A percentile compares a stretch with the other conserved stretches of the same genome.
Conservation (phyloP, 1,140 invertebrate species). For the Hestina assimilis region DNA sequence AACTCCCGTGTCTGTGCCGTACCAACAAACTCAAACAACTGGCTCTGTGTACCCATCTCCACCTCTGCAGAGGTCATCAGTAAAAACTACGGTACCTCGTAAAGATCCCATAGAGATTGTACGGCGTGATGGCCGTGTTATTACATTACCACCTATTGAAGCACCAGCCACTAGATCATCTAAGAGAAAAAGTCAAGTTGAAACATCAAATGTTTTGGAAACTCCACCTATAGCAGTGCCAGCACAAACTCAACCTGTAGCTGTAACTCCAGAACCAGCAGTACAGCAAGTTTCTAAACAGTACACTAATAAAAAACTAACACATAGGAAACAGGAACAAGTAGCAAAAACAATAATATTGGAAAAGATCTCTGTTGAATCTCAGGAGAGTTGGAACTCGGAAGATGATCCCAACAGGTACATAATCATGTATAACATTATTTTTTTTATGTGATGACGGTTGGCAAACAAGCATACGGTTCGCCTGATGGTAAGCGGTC, state of each 20-base stretch:
- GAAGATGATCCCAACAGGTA: conserved; percentile 95
- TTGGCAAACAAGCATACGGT: too few species aligned
- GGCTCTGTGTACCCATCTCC: conserved; percentile 45
- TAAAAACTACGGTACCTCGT: conserved; percentile 40
- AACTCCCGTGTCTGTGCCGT: conserved; percentile 27
- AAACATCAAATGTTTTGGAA: conserved; percentile 22
- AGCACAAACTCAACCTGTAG: conserved; percentile 23
- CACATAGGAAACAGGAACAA: conserved; percentile 53
- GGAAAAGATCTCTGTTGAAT: conserved; percentile 80
- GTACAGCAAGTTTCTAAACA: conserved; percentile 51
- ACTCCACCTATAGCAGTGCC: conserved; percentile 21
- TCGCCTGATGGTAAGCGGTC: too few species aligned
- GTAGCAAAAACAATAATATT: conserved; percentile 28
- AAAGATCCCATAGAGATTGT: conserved; percentile 84
- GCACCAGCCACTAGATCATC: conserved; percentile 76
- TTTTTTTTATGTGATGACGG: too few species aligned
- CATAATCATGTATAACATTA: not conserved
- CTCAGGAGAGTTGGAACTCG: conserved; percentile 84
- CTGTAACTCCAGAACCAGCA: conserved; percentile 35
- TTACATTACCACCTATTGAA: conserved; percentile 88
- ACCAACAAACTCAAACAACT: conserved; percentile 21
- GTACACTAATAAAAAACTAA: conserved; percentile 61
- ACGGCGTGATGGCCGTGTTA: conserved; percentile 83
- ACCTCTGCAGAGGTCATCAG: conserved; percentile 37
- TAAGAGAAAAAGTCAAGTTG: conserved; percentile 53